Base-by-base conservation (phyloP, 23 tunicate species). In the Botrylloides violaceus region DNA sequence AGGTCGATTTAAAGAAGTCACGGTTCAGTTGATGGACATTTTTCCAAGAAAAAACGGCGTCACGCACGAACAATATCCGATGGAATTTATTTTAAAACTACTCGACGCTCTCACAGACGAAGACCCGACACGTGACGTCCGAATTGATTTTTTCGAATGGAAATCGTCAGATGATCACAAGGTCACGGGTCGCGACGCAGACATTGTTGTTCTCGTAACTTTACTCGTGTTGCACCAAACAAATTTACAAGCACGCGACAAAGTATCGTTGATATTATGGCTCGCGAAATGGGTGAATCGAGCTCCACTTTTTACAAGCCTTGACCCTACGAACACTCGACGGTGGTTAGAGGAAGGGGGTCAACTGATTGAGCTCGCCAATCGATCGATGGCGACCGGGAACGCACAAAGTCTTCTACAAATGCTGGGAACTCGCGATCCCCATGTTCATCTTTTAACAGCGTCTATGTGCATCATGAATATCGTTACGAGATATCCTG, bases 221-320 rank as follows among this genome's bases (percentile, higher is more conserved):
- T 22, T 80, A 23, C 76, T 53, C 34, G 39, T 80, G 36, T 38
- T 80, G 38, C 73, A 79, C 72, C 83, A 87, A 49, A 36, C n/a
- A 34, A 80, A 80, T 63, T 65, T 2, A 32, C 53, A 29, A 33
- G 86, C 95, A 0, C 64, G 47, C 48, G 29, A 21, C 23, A 29
- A 76, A 32, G 25, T 87, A 15, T 18, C 74, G 0, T 75, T 78
- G 49, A 75, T 74, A 61, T 27, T 80, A 26, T 87, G 95, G 95
- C 32, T 87, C 19, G 95, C 82, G 25, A 76, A 80, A 29, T 87
- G 95, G 95, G 77, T 87, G 49, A 87, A 87, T 65, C 33, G 72
- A 57, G 24, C 9, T 61, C 32, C 55, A 2, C 31, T 61, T 6
- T 3, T 29, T 15, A 57, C 71, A 19, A 30, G 78, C 34, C 24